phyloP scores from a whole-genome alignment of 2,888 invertebrate genomes.

The Habrosyne pyritoides region DNA sequence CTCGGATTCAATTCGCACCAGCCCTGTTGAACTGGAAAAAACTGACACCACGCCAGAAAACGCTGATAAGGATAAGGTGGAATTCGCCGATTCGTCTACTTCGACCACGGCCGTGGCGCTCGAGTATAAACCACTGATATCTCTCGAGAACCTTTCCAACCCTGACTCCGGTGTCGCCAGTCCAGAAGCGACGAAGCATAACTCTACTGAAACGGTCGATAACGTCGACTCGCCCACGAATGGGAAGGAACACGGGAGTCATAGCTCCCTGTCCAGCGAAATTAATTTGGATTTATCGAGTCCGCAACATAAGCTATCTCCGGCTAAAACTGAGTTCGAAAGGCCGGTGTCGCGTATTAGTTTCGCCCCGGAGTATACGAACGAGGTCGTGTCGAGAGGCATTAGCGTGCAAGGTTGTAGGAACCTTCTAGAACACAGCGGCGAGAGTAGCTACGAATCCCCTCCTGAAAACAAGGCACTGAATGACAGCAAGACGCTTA shows the following conservation, averaged over 20 bases:
- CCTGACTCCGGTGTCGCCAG: conserved; percentile 83
- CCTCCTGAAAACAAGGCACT: conserved; percentile 52
- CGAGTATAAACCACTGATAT: conserved; percentile 71
- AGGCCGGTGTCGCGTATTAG: conserved; percentile 66
- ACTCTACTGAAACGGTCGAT: conserved; percentile 78
- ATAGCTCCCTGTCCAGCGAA: conserved; percentile 81
- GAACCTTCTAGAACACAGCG: conserved; percentile 66
- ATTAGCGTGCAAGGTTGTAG: conserved; percentile 70
- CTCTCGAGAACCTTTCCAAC: conserved; percentile 71
- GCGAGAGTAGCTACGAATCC: conserved; percentile 67
- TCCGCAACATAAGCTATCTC: conserved; percentile 69
- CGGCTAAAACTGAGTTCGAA: conserved; percentile 64
- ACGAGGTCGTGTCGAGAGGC: conserved; percentile 70
- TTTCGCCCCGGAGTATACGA: conserved; percentile 68
- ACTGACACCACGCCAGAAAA: conserved; percentile 83
- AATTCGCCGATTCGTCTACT: conserved; percentile 72
- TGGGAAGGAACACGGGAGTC: conserved; percentile 73
- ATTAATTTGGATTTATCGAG: conserved; percentile 82
- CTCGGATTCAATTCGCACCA: conserved; percentile 75
- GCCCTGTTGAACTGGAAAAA: conserved; percentile 78
- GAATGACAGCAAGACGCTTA: conserved; percentile 48
- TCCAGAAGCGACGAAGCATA: conserved; percentile 83
- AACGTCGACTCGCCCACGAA: conserved; percentile 75
- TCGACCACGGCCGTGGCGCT: conserved; percentile 61
- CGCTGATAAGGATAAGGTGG: conserved; percentile 81